Base-by-base conservation (phyloP, 2,113 vertebrate species). In the Pygoscelis adeliae region DNA sequence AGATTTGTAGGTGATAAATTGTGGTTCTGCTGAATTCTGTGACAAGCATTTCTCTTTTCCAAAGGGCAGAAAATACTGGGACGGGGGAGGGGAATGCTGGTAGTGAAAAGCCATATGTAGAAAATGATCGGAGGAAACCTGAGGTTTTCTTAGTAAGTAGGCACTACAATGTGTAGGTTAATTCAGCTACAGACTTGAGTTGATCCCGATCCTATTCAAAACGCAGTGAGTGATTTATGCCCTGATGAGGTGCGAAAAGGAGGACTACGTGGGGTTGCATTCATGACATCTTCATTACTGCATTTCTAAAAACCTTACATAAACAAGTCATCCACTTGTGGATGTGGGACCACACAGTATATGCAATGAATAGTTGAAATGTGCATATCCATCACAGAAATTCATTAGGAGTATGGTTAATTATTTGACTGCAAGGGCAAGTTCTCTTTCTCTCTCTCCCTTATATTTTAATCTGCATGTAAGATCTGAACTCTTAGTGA, bases 211-310 rank as follows among this genome's bases (percentile, higher is more conserved):
- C 36, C n/a, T 58, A 3, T 32, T 81, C 23, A 55, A 79, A 42
- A 27, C 3, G 6, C 19, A 82, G 30, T 8, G 38, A 79, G 17
- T 23, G 30, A 40, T 70, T 58, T 69, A 52, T 46, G n/a, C 15
- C n/a, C 5, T 42, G 20, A n/a, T 0, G 36, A 19, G 13, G 5
- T 38, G 47, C 1, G 3, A 66, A 58, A 71, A 74, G 36, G 44
- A 84, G 18, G 30, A 26, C 1, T 29, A 1, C 0, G 0, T 22
- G 32, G 11, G 17, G 4, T 9, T 74, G 13, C 19, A 17, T 49
- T 79, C 7, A 17, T 4, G 15, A 49, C 0, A 34, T 38, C 56
- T n/a, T 53, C n/a, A 36, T 34, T 5, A 21, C 0, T 84, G 23
- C 12, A 49, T 38, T 65, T 55, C 34, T 74, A 49, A 69, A 82